phyloP scores from a whole-genome alignment of 2,113 vertebrate species.

The Esox niger region DNA sequence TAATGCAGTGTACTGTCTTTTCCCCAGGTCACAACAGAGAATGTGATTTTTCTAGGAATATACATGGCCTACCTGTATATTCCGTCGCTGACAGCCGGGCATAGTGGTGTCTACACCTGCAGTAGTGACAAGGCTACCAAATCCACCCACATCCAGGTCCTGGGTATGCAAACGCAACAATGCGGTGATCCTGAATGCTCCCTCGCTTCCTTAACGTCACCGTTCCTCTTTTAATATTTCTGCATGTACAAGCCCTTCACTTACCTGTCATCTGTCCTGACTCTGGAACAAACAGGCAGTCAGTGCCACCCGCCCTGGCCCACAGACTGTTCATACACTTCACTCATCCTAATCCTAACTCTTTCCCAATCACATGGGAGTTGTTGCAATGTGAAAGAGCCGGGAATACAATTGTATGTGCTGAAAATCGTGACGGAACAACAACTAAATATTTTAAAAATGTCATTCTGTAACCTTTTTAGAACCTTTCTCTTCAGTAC shows the following conservation, averaged over 20 bases:
- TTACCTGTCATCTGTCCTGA: background rate
- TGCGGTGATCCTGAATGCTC: no score
- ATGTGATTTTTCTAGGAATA: rapidly evolving
- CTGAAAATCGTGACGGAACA: no score
- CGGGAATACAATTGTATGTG: no score
- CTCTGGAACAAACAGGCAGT: background rate
- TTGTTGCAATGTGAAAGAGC: no score
- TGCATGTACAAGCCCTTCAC: no score
- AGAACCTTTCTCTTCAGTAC: no score
- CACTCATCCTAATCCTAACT: no score
- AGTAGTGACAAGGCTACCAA: slow-evolving; percentile 54
- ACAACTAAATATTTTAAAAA: no score
- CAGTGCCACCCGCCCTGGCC: no score
- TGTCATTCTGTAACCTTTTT: no score
- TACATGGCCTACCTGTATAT: slow-evolving; percentile 36
- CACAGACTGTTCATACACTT: no score
- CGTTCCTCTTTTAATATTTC: background rate
- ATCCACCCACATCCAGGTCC: slow-evolving; percentile 71
- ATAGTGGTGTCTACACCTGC: slow-evolving; percentile 79
- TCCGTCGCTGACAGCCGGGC: slow-evolving; percentile 27
- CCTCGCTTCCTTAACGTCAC: background rate
- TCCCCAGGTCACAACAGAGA: slow-evolving; percentile 45
- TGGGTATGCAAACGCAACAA: slow-evolving; percentile 65
- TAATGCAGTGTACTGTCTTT: background rate
- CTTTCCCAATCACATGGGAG: no score